Evolutionary conservation across 2,888 invertebrate genomes (phyloP).

Genomic region (Hypercompe scribonia): DNA sequence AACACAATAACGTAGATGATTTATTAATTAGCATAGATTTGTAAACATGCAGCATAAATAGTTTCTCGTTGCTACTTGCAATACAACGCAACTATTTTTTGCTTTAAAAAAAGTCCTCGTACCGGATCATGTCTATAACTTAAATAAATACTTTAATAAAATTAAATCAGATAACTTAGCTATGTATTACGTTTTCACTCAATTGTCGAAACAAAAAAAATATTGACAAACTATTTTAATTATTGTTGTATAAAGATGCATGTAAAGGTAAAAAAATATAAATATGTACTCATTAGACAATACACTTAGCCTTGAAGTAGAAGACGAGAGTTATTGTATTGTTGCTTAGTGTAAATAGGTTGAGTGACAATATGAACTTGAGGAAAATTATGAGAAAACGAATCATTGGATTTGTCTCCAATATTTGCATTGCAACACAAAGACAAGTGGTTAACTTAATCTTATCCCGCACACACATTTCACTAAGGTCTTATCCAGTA

Average conservation of each 20-base stretch:
- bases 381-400: background rate
- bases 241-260: background rate
- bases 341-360: conserved; percentile 12
- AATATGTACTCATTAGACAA: background rate
- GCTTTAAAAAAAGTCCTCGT: too few relatives aligned
- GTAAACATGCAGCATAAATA: too few relatives aligned
- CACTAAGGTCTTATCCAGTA: background rate
- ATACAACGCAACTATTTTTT: too few relatives aligned
- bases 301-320: conserved; percentile 4
- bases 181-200: too few relatives aligned
- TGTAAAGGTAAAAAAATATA: background rate
- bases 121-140: too few relatives aligned
- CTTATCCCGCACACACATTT: background rate
- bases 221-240: background rate
- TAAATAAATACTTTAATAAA: too few relatives aligned
- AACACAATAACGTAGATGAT: too few relatives aligned
- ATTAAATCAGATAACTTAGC: too few relatives aligned
- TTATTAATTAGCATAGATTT: too few relatives aligned
- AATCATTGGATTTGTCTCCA: background rate
- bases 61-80: too few relatives aligned
- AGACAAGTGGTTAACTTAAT: background rate
- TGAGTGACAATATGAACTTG: conserved; percentile 3
- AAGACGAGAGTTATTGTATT: conserved; percentile 8
- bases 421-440: background rate
- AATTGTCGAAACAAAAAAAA: background rate